A percentile compares a stretch with the other conserved stretches of the same genome.
These are phyloP conservation scores for Neodon shergylaensis DNA, from an alignment of 2,113 vertebrate genomes.

Conservation along the genomic window DNA sequence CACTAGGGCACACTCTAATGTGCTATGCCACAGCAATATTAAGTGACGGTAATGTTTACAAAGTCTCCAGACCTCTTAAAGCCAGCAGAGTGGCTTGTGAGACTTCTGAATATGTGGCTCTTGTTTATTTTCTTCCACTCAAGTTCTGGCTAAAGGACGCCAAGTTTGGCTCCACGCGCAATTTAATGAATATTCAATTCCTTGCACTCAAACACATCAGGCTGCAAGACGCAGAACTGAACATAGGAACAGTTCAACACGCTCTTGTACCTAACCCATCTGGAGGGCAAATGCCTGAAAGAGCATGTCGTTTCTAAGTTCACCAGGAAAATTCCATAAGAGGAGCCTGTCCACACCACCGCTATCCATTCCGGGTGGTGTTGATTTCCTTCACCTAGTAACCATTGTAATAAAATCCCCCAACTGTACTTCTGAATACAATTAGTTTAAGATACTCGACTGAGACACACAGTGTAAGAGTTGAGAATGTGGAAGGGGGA, in stretches of 20 bases:
- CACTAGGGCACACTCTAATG: neutral
- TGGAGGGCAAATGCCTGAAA: conserved; percentile 53
- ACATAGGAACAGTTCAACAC: neutral
- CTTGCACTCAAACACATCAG: neutral
- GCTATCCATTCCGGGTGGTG: conserved; percentile 69
- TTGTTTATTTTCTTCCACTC: conserved; percentile 71
- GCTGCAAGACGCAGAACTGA: neutral
- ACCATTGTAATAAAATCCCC: conserved; percentile 75
- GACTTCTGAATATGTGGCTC: conserved; percentile 31
- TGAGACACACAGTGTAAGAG: conserved; percentile 47
- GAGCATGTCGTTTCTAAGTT: conserved; percentile 53
- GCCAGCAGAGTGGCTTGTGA: conserved; percentile 31
- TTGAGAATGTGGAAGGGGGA: conserved; percentile 67
- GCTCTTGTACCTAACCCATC: neutral
- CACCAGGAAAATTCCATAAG: conserved; percentile 68
- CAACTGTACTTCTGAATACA: conserved; percentile 76
- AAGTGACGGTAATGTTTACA: conserved; percentile 51
- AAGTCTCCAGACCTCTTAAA: conserved; percentile 72
- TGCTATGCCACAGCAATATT: conserved; percentile 21
- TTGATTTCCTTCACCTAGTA: conserved; percentile 71
- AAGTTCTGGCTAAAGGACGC: conserved; percentile 59
- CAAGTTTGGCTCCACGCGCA: conserved; percentile 13
- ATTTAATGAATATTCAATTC: conserved; percentile 45
- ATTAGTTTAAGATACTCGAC: conserved; percentile 70
- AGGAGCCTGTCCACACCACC: conserved; percentile 70